phyloP scores from a whole-genome alignment of 2,888 invertebrate species.

The Microplitis deprimator region DNA sequence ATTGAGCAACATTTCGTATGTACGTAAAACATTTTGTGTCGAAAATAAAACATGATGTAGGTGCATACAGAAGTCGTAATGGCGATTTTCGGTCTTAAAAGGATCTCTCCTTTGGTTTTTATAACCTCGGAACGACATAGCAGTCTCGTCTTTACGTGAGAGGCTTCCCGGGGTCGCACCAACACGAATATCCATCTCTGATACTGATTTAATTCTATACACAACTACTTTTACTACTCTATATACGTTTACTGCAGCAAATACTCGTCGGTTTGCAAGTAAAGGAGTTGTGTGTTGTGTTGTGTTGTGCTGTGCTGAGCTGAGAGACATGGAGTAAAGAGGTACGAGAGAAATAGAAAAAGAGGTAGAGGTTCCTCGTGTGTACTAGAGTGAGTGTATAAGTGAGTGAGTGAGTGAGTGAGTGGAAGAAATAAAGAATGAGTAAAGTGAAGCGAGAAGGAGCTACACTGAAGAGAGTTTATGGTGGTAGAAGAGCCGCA shows the following conservation, averaged over 20 bases:
- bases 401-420: neutral
- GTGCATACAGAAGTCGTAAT: conserved; percentile 28
- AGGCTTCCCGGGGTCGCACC: neutral
- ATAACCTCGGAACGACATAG: conserved; percentile 19
- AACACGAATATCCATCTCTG: conserved; percentile 3
- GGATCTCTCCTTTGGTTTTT: conserved; percentile 32
- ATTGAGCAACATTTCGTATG: neutral
- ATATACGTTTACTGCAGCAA: neutral
- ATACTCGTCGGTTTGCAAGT: neutral
- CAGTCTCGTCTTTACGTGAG: conserved; percentile 19
- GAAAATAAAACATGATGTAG: neutral
- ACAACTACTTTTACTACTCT: neutral
- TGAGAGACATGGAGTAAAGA: neutral
- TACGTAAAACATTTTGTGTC: neutral
- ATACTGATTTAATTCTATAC: neutral
- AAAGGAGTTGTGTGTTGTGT: neutral
- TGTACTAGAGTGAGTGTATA: neutral
- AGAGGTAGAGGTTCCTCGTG: neutral
- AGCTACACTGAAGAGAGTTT: conserved; percentile 22
- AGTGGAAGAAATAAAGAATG: conserved; percentile 8
- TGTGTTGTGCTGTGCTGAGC: neutral
- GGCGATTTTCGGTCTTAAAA: conserved; percentile 29
- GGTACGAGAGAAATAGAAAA: neutral
- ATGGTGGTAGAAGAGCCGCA: conserved; percentile 61
- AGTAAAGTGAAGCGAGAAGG: conserved; percentile 35